A percentile compares a stretch with the other conserved stretches of the same genome.
Conservation (phyloP, 23 tunicate genomes). For the Halocynthia aurantium region DNA sequence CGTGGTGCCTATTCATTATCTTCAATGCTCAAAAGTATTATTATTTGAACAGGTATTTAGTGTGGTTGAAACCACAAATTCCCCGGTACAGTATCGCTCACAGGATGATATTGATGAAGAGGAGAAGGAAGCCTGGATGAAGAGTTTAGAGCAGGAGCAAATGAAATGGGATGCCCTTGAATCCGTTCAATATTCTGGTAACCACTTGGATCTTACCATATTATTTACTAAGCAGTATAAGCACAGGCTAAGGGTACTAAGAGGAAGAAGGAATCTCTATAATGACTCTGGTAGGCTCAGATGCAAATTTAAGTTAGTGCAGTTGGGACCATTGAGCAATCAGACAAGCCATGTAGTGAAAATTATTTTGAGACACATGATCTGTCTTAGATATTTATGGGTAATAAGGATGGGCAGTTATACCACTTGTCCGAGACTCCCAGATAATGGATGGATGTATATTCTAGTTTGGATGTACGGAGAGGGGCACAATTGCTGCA, state of each 20-base stretch:
- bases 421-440: background rate
- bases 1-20: too few relatives aligned
- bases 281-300: too few relatives aligned
- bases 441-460: too few relatives aligned
- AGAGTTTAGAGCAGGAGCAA: constrained; percentile 45
- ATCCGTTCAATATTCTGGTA: constrained; percentile 24
- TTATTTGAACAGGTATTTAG: too few relatives aligned
- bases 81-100: background rate
- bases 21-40: too few relatives aligned
- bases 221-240: background rate
- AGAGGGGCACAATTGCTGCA: background rate
- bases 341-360: background rate
- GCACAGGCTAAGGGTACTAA: background rate
- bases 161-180: constrained; percentile 75
- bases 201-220: too few relatives aligned
- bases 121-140: constrained; percentile 38
- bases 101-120: constrained; percentile 1
- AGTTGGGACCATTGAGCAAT: background rate
- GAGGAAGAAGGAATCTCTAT: too few relatives aligned
- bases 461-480: background rate
- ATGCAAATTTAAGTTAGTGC: too few relatives aligned
- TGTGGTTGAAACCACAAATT: background rate
- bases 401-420: background rate
- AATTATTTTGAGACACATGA: background rate
- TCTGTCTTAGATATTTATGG: background rate